Evolutionary conservation across 2,797 vertebrate species (phyloP).

Genomic region (Leptodactylus fallax): DNA sequence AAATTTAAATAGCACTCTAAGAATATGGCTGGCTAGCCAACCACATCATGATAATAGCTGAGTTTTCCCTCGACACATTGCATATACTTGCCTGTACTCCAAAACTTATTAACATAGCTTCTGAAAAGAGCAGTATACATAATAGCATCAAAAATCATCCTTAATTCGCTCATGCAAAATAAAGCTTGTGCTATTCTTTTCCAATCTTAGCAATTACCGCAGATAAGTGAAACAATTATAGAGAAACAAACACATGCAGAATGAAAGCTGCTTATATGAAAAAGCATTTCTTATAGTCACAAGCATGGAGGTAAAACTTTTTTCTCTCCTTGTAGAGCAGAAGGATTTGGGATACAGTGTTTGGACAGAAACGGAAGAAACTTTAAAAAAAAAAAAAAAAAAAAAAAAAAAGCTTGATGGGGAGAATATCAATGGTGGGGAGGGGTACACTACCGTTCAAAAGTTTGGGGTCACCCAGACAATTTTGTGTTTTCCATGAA

Average conservation of each 20-base stretch:
- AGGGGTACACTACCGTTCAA: too few species aligned
- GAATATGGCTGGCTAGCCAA: conserved; percentile 52
- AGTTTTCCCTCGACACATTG: conserved; percentile 32
- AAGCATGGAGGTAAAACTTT: neutral
- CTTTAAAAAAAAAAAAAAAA: too few species aligned
- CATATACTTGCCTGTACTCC: conserved; percentile 47
- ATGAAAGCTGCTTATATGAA: conserved; percentile 18
- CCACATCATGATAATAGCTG: conserved; percentile 41
- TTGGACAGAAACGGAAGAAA: too few species aligned
- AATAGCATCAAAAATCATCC: conserved; percentile 50
- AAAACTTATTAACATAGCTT: conserved; percentile 51
- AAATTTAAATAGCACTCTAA: conserved; percentile 38
- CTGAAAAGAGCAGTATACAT: conserved; percentile 48
- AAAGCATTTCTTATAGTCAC: neutral
- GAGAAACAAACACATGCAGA: conserved; percentile 32
- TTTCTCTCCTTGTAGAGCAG: neutral
- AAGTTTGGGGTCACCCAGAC: too few species aligned
- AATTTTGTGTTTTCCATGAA: too few species aligned
- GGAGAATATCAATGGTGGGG: too few species aligned
- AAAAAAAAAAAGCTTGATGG: too few species aligned
- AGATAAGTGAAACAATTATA: conserved; percentile 54
- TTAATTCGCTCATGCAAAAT: conserved; percentile 51
- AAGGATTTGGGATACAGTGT: too few species aligned
- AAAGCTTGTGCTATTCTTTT: conserved; percentile 45
- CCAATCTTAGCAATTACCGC: conserved; percentile 42